These are phyloP conservation scores for Andrena minutula DNA, from an alignment of 2,888 invertebrate genomes.

Conservation along the genomic window DNA sequence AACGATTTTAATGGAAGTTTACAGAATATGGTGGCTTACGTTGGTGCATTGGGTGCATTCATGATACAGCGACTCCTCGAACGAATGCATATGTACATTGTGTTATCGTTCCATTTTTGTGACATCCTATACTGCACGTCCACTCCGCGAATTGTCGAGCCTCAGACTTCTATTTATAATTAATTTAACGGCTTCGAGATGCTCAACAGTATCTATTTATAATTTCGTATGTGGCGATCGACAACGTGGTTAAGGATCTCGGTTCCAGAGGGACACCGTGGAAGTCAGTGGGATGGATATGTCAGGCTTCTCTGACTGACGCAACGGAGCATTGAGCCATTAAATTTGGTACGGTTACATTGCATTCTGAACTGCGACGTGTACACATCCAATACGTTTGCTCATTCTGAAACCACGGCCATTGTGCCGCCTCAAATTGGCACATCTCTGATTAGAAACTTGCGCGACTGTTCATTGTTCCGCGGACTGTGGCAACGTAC, in stretches of 20 bases:
- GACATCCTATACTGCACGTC: conserved; percentile 17
- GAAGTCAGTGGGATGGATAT: conserved; percentile 16
- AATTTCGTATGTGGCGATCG: conserved; percentile 41
- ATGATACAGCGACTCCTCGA: neutral
- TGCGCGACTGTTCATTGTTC: conserved; percentile 70
- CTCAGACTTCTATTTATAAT: conserved; percentile 20
- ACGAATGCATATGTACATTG: neutral
- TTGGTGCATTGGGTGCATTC: neutral
- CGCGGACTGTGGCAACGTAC: conserved; percentile 46
- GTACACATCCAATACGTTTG: conserved; percentile 62
- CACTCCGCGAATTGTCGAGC: conserved; percentile 37
- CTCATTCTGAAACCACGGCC: conserved; percentile 73
- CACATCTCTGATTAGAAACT: conserved; percentile 81
- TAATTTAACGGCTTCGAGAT: no score
- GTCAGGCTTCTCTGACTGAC: conserved; percentile 24
- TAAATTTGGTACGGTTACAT: conserved; percentile 77
- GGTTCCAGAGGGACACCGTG: conserved; percentile 25
- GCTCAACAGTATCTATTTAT: conserved; percentile 44
- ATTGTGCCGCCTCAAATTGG: conserved; percentile 78
- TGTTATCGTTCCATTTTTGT: conserved; percentile 50
- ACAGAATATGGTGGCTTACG: no score
- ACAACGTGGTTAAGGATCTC: conserved; percentile 39
- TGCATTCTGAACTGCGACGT: conserved; percentile 64
- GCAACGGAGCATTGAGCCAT: conserved; percentile 64
- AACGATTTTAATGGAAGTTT: no score